phyloP scores from a whole-genome alignment of 2,888 invertebrate species.

The Cartodere bifasciata region DNA sequence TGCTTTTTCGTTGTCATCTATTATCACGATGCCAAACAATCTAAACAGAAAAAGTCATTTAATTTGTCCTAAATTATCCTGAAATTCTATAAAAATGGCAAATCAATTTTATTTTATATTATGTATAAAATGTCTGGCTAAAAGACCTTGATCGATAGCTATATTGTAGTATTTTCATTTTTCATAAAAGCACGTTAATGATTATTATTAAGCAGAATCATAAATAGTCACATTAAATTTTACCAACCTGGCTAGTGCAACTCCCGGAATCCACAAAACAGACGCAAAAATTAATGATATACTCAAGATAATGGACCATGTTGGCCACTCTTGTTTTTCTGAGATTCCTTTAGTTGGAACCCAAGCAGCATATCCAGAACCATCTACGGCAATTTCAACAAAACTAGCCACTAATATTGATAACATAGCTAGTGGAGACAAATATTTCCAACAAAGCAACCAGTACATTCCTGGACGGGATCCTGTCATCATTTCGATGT shows the following conservation, averaged over 20 bases:
- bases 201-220: too few species aligned
- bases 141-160: too few species aligned
- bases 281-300: slow-evolving; percentile 62
- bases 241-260: slow-evolving; percentile 64
- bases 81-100: not conserved
- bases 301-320: slow-evolving; percentile 70
- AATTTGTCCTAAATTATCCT: not conserved
- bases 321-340: slow-evolving; percentile 71
- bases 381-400: slow-evolving; percentile 64
- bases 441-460: slow-evolving; percentile 90
- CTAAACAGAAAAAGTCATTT: slow-evolving; percentile 38
- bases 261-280: slow-evolving; percentile 76
- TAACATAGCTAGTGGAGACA: slow-evolving; percentile 81
- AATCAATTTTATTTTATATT: too few species aligned
- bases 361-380: slow-evolving; percentile 81
- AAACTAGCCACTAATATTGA: slow-evolving; percentile 75
- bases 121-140: too few species aligned
- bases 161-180: too few species aligned
- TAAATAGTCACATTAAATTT: slow-evolving; percentile 4
- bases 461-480: slow-evolving; percentile 78
- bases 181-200: too few species aligned
- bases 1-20: slow-evolving; percentile 80
- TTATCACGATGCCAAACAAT: slow-evolving; percentile 62
- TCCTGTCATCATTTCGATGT: slow-evolving; percentile 92
- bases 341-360: slow-evolving; percentile 58